Conservation (phyloP, 2,888 invertebrate genomes). For the Chymomyza caudatula region DNA sequence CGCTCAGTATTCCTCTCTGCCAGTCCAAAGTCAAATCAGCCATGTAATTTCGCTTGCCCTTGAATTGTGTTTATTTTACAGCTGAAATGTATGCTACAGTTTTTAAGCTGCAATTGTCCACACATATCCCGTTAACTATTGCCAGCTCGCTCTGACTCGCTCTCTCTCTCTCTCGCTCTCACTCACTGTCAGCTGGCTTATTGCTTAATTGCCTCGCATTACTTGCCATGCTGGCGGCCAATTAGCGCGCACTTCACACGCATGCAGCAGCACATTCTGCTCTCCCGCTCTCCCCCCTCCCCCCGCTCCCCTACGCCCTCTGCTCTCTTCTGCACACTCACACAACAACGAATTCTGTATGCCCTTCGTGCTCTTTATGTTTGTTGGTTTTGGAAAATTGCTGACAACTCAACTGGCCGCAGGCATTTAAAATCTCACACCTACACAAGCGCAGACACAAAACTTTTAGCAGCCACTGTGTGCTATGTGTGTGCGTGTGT, state of each 20-base stretch:
- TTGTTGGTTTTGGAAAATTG: conserved; percentile 20
- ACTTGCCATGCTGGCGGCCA: conserved; percentile 44
- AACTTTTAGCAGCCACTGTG: neutral
- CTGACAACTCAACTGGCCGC: conserved; percentile 45
- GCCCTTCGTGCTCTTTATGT: conserved; percentile 25
- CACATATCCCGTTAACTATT: neutral
- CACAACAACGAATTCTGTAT: neutral
- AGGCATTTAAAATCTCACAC: conserved; percentile 66
- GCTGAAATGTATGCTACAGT: neutral
- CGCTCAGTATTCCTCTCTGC: too few species aligned
- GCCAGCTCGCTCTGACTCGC: neutral
- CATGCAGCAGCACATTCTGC: neutral
- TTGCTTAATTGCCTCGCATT: conserved; percentile 44
- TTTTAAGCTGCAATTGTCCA: neutral
- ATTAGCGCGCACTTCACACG: conserved; percentile 52
- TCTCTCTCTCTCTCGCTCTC: neutral
- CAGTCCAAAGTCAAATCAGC: neutral
- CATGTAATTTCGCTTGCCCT: neutral
- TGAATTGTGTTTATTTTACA: neutral
- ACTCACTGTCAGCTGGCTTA: neutral
- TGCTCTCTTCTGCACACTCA: too few species aligned
- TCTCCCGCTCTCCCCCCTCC: conserved; percentile 11
- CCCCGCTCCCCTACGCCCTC: conserved; percentile 5
- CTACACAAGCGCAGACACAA: conserved; percentile 37
- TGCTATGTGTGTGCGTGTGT: neutral